These are phyloP conservation scores for Gymnoscopelus microlampas DNA, from an alignment of 2,797 vertebrate species.

Conservation along the genomic window DNA sequence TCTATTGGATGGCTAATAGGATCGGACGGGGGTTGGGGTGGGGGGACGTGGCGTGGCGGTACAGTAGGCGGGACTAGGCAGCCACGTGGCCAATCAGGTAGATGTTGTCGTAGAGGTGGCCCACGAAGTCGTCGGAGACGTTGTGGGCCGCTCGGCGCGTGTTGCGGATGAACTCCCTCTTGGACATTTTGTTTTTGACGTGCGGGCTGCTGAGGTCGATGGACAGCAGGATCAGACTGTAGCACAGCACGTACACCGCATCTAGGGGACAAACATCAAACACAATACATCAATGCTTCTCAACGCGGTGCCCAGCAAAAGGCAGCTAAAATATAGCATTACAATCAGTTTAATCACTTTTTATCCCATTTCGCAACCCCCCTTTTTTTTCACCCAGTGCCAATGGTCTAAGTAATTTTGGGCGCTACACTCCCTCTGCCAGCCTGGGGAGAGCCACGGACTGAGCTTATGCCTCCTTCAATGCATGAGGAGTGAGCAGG, in stretches of 20 bases:
- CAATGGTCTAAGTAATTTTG: too few species aligned
- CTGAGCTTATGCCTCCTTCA: too few species aligned
- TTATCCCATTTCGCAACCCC: too few species aligned
- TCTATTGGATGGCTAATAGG: constrained; percentile 2
- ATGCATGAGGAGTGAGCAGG: too few species aligned
- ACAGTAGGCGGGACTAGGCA: constrained; percentile 78
- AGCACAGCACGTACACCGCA: constrained; percentile 97
- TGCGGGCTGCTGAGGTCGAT: constrained; percentile 98
- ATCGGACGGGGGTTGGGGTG: neutral
- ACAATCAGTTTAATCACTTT: too few species aligned
- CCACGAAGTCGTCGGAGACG: constrained; percentile 98
- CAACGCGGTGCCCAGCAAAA: too few species aligned
- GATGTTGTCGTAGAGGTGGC: constrained; percentile 99
- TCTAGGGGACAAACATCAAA: constrained; percentile 75
- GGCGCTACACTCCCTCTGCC: too few species aligned
- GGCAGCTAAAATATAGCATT: too few species aligned
- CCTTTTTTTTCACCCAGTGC: too few species aligned
- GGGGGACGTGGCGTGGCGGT: neutral
- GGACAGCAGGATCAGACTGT: constrained; percentile 98
- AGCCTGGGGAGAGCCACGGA: too few species aligned
- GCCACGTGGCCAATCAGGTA: constrained; percentile 99
- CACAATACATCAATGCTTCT: neutral
- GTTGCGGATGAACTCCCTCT: constrained; percentile 98
- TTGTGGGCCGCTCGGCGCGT: constrained; percentile 96
- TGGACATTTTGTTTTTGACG: constrained; percentile 99